Evolutionary conservation across 2,797 vertebrate genomes (phyloP), one percentile per base, ranked within the genome.

Genomic region (Tinamus major): DNA sequence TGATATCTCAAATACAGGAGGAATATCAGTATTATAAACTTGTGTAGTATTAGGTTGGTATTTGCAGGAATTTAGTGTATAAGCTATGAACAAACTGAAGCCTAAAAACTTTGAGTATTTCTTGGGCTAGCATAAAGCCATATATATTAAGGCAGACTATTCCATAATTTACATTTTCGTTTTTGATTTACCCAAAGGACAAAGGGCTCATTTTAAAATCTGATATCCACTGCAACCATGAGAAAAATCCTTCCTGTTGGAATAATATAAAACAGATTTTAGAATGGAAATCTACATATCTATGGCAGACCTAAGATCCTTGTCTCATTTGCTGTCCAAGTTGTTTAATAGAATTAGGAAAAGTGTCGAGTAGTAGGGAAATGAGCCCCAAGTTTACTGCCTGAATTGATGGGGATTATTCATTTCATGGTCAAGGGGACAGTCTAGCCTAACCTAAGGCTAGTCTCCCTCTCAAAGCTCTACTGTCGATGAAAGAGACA

Each of bases 291-390:
- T 69, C 58, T 85, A 39, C 4, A 46, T 39, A 24, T 20, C 5
- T 33, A 21, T 31, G 53, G 51, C n/a, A 89, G n/a, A 75, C 20
- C 20, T 62, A 70, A 70, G 7, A 51, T 84, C 20, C 2, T 90
- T 7, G 2, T 61, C 42, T 70, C 62, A 2, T 84, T 92, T 64
- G 5, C 23, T 65, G 21, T 31, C 86, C 21, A 89, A 16, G 13
- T 44, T 91, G 9, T 65, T 85, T 55, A 75, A 79, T 12, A 33
- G n/a, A 84, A 87, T 79, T 85, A 84, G 56, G 7, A 56, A 77
- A 82, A 17, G 4, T 10, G 2, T 81, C 51, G 89, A 65, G 55
- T 5, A 7, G 15, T 24, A 23, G 20, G 41, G 70, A 88, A 67
- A 2, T 0, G 4, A 84, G 2, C 13, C 71, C 6, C 51, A 64